Percentiles rank a stretch among this genome's conserved stretches.
Evolutionary conservation across 2,797 vertebrate genomes (phyloP).

Genomic region (Neoniphon sammara): DNA sequence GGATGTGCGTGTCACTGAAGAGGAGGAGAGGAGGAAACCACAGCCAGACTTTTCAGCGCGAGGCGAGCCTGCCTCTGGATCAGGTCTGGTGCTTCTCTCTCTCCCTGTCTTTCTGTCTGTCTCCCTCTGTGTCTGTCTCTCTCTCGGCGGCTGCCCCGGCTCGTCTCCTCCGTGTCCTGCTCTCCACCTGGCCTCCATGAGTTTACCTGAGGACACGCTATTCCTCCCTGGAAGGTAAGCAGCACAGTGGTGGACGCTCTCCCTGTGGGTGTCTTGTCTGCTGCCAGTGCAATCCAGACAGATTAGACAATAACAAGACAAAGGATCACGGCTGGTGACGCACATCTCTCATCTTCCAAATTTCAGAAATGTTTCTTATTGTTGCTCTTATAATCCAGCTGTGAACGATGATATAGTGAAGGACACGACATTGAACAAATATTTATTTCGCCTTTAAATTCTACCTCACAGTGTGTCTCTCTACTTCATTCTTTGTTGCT

Average conservation of each 20-base stretch:
- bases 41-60: conserved; percentile 37
- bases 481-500: too few species aligned
- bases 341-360: conserved; percentile 23
- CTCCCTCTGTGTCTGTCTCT: background rate
- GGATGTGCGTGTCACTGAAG: conserved; percentile 25
- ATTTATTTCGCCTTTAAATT: background rate
- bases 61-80: conserved; percentile 17
- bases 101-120: background rate
- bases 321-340: background rate
- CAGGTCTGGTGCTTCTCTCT: background rate
- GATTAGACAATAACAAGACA: conserved; percentile 24
- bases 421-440: background rate
- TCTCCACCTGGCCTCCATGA: conserved; percentile 75
- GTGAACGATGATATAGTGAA: background rate
- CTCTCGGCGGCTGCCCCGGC: conserved; percentile 39
- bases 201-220: conserved; percentile 70
- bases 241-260: background rate
- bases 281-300: conserved; percentile 15
- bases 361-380: conserved; percentile 17
- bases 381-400: background rate
- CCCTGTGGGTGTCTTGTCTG: conserved; percentile 9
- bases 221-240: conserved; percentile 76
- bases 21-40: conserved; percentile 38
- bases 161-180: conserved; percentile 54
- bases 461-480: too few species aligned